Conservation (phyloP, 2,797 vertebrate genomes). For the Fistularia tabacaria region DNA sequence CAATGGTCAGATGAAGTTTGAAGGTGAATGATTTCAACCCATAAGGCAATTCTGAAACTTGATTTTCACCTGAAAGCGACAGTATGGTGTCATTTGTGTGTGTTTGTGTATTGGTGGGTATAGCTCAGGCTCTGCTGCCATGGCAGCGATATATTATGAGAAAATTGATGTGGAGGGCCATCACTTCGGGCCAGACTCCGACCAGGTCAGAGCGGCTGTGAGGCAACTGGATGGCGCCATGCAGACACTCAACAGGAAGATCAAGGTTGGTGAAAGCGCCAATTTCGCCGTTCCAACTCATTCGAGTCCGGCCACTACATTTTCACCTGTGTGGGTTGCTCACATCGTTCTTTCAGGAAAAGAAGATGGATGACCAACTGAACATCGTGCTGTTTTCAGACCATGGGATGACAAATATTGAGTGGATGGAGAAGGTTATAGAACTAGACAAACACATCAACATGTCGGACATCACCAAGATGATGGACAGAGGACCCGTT, state of each 20-base stretch:
- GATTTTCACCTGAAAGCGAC: neutral
- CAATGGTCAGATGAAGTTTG: too few relatives aligned
- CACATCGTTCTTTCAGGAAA: constrained; percentile 70
- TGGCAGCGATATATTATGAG: constrained; percentile 91
- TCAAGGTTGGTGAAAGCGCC: constrained; percentile 70
- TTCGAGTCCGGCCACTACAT: neutral
- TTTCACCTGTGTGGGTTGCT: constrained; percentile 3
- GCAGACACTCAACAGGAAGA: constrained; percentile 76
- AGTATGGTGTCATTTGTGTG: neutral
- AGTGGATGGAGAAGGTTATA: constrained; percentile 90
- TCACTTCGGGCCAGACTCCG: constrained; percentile 85
- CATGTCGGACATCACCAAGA: constrained; percentile 79
- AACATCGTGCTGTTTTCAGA: constrained; percentile 92
- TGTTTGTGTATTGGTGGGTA: constrained; percentile 8
- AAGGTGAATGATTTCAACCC: too few relatives aligned
- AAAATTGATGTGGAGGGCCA: constrained; percentile 91
- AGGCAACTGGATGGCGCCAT: constrained; percentile 78
- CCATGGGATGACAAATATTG: constrained; percentile 91
- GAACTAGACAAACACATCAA: constrained; percentile 83
- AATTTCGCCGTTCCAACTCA: too few relatives aligned
- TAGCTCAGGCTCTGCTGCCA: constrained; percentile 66
- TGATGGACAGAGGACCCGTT: constrained; percentile 89
- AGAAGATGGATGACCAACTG: constrained; percentile 73
- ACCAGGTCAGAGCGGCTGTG: constrained; percentile 76
- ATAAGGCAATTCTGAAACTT: too few relatives aligned